Percentiles rank a stretch among this genome's conserved stretches.
phyloP scores from a whole-genome alignment of 2,797 vertebrate species.

The Anguilla anguilla region DNA sequence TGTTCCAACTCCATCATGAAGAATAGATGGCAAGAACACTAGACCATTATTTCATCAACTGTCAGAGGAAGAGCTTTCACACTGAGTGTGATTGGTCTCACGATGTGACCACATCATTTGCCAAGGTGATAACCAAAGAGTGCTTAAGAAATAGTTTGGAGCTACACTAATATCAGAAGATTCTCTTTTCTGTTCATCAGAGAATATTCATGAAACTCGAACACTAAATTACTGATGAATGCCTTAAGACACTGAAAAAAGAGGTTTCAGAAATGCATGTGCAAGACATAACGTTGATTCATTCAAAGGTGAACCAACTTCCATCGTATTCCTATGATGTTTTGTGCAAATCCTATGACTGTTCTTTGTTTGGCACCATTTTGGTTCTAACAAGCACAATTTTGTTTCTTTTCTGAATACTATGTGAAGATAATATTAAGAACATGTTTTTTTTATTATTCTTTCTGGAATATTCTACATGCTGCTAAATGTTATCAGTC shows the following conservation, averaged over 20 bases:
- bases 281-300: neutral
- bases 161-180: neutral
- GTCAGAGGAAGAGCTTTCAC: neutral
- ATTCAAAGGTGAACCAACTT: neutral
- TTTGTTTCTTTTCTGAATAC: slow-evolving; percentile 61
- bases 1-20: neutral
- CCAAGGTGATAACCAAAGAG: neutral
- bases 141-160: neutral
- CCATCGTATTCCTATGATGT: slow-evolving; percentile 61
- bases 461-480: too few relatives aligned
- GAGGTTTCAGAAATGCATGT: neutral
- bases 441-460: too few relatives aligned
- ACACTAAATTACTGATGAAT: neutral
- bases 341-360: slow-evolving; percentile 49
- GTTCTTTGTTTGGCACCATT: slow-evolving; percentile 50
- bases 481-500: too few relatives aligned
- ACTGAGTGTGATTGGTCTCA: too few relatives aligned
- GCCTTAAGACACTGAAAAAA: neutral
- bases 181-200: neutral
- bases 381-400: slow-evolving; percentile 50
- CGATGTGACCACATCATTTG: neutral
- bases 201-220: neutral
- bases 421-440: slow-evolving; percentile 65
- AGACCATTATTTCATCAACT: neutral
- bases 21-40: slow-evolving; percentile 24